Base-by-base conservation (phyloP, 2,888 invertebrate genomes). In the Chouioia cunea region DNA sequence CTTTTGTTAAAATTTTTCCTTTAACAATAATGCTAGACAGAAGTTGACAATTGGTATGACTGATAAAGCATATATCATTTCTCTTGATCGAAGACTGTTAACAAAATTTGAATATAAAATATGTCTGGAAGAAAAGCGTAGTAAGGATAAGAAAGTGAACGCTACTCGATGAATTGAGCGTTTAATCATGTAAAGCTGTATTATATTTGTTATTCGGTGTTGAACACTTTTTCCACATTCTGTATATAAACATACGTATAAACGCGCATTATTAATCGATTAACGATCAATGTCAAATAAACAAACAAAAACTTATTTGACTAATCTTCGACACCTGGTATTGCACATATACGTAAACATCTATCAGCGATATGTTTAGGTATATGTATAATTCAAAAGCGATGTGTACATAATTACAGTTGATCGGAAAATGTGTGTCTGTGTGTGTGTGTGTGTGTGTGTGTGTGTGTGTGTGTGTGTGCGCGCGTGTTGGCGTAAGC, bases 171-270 rank as follows among this genome's bases (percentile, higher is more conserved):
- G 77, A 79, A 76, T 77, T 77, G 77, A 76, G 77, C 75, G 77
- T 76, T 79, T 70, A 78, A 76, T 74, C 76, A 79, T 78, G 78
- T 80, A 79, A 76, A 74, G 74, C 75, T 79, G 80, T 81, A 81
- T 78, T 79, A 80, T 36, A 36, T 81, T 81, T 80, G 80, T 81
- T 81, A 81, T 78, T 80, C 75, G 75, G 76, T 79, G 78, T 81
- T 74, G 77, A 79, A 75, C 71, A 74, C 75, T 77, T 79, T 78
- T 79, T 77, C 76, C 76, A 76, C 78, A 77, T 68, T 77, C 76
- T 80, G 74, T 75, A 79, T 75, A 75, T 76, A 76, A 54, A 75
- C 74, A 79, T 60, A 70, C 59, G 20, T 64, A 64, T 67, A 74
- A 65, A 67, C 23, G 65, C 70, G 74, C 64, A 74, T 70, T 68